Evolutionary conservation across 64 coral and sea anemone species (phyloP), one percentile per base, ranked within the genome.

Genomic region (Pachyseris speciosa): DNA sequence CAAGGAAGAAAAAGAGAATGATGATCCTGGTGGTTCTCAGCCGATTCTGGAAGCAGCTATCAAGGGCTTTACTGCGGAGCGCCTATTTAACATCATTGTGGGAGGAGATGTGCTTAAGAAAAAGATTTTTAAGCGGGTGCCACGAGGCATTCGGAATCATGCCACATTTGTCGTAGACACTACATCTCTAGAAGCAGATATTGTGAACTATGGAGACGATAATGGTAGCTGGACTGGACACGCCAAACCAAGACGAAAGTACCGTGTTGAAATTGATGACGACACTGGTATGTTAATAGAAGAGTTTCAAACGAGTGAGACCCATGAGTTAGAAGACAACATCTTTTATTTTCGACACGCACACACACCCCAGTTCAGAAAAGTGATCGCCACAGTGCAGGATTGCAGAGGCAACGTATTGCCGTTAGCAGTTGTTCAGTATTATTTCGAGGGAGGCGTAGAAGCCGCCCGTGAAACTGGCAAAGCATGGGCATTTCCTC

Each of bases 401-500:
- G 78, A 91, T 69, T 84, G 48, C 10, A 48, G 60, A 31, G 47
- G 91, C 19, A 80, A 75, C 25, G 34, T 37, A 28, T 16, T 79
- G 53, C 84, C 84, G 36, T 70, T 87, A 59, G 65, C 91, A 15
- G 69, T 93, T 78, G 60, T 81, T 16, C 84, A 87, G 27, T 93
- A 87, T 44, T 78, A 53, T 69, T 94, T 94, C 29, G 84, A 87
- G 48, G 85, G 64, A 55, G 92, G 77, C 9, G 37, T 84, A 10
- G 85, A 88, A 75, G 92, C 83, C n/a, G 17, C 85, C 77, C 1
- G 51, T 94, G 7, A 87, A 87, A 19, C 47, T 87, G 29, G 33
- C 67, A 36, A 87, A 80, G 74, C 92, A 94, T 88, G 85, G 92
- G 50, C 88, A 94, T 61, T 94, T 72, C 91, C 38, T 45, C 52